These are phyloP conservation scores for Diadophis punctatus DNA, from an alignment of 2,113 vertebrate genomes.

Conservation along the genomic window DNA sequence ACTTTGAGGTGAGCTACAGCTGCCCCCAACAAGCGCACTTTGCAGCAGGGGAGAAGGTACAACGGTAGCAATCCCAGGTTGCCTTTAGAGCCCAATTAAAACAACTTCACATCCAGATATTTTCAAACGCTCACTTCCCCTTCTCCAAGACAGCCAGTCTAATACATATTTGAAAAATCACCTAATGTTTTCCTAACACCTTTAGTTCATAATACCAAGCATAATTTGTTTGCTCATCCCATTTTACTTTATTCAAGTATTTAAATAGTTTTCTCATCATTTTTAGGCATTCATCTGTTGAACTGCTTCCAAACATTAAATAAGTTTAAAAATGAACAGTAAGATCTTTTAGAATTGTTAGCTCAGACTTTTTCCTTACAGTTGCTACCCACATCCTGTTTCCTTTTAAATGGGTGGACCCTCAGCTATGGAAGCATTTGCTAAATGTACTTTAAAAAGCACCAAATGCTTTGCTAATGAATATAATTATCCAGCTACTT, in stretches of 20 bases:
- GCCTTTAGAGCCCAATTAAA: background rate
- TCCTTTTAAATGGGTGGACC: background rate
- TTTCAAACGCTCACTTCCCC: background rate
- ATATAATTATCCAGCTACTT: background rate
- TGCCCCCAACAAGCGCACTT: background rate
- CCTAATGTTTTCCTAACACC: background rate
- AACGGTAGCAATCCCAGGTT: background rate
- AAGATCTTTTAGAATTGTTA: background rate
- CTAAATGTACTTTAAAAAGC: background rate
- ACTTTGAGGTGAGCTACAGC: background rate
- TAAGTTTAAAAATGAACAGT: background rate
- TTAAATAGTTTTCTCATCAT: slow-evolving; percentile 23
- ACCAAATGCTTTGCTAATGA: background rate
- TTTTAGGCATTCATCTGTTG: background rate
- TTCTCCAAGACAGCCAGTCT: background rate
- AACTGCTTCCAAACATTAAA: background rate
- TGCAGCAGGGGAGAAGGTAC: background rate
- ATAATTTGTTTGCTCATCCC: background rate
- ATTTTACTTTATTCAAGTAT: background rate
- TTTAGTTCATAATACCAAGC: background rate
- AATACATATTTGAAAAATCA: background rate
- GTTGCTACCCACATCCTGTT: slow-evolving; percentile 5
- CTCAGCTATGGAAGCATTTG: background rate
- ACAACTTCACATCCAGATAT: background rate
- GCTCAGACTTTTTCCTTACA: background rate